phyloP scores from a whole-genome alignment of 2,113 vertebrate genomes.

The Hydrolagus affinis region DNA sequence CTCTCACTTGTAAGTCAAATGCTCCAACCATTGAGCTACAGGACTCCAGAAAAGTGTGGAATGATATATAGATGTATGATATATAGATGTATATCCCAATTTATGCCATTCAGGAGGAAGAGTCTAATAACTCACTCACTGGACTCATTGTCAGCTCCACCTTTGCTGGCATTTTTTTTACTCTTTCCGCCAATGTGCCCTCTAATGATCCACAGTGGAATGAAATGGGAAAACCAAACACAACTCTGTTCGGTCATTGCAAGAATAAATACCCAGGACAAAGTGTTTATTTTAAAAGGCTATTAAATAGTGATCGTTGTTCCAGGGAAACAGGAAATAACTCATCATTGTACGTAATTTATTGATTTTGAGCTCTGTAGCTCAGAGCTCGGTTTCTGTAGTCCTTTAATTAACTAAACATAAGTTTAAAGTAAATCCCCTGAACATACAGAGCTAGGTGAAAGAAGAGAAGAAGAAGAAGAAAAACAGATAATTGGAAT shows the following conservation, averaged over 20 bases:
- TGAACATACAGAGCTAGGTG: neutral
- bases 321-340: neutral
- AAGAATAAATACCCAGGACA: neutral
- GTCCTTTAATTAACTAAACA: neutral
- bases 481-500: neutral
- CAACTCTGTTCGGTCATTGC: neutral
- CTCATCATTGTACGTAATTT: neutral
- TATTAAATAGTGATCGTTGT: neutral
- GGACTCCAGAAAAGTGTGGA: too few species aligned
- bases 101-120: too few species aligned
- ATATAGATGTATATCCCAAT: too few species aligned
- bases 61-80: too few species aligned
- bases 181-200: neutral
- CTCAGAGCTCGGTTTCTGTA: neutral
- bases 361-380: neutral
- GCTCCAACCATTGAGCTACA: too few species aligned
- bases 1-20: too few species aligned
- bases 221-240: neutral
- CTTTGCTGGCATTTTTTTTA: neutral
- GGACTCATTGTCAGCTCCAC: neutral
- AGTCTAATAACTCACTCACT: too few species aligned
- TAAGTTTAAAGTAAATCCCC: neutral
- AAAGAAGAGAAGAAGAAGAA: neutral
- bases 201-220: neutral
- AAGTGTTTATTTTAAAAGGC: neutral